These are phyloP conservation scores for Leptocoma aspasia DNA, from an alignment of 2,113 vertebrate species.

Conservation along the genomic window DNA sequence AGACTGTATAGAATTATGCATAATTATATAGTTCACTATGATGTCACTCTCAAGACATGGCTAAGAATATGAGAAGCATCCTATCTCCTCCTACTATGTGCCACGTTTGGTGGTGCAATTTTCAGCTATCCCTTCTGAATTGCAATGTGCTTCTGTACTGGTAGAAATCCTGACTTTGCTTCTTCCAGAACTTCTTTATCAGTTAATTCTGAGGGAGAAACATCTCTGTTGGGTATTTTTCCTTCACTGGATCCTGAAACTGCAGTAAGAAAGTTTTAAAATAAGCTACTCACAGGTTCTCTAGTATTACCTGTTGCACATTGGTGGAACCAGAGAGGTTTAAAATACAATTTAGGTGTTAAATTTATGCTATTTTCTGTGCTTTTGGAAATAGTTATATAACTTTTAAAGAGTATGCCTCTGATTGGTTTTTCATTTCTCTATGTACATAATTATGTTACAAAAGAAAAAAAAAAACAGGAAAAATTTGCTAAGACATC, in stretches of 20 bases:
- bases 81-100: neutral
- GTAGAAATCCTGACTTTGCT: neutral
- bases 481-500: neutral
- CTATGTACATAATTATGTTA: accelerated
- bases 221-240: neutral
- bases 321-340: neutral
- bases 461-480: accelerated
- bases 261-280: neutral
- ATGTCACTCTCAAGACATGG: neutral
- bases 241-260: neutral
- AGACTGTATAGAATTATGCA: neutral
- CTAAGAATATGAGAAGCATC: neutral
- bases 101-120: neutral
- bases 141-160: neutral
- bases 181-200: neutral
- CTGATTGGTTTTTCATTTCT: neutral
- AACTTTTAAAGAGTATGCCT: neutral
- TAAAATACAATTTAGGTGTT: neutral
- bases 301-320: neutral
- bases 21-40: neutral
- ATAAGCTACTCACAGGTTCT: neutral
- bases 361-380: neutral
- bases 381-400: neutral
- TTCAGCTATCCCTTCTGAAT: neutral
- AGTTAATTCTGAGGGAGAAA: neutral